A percentile compares a stretch with the other conserved stretches of the same genome.
These are phyloP conservation scores for Drepanosiphum platanoidis DNA, from an alignment of 2,888 invertebrate species.

Conservation along the genomic window DNA sequence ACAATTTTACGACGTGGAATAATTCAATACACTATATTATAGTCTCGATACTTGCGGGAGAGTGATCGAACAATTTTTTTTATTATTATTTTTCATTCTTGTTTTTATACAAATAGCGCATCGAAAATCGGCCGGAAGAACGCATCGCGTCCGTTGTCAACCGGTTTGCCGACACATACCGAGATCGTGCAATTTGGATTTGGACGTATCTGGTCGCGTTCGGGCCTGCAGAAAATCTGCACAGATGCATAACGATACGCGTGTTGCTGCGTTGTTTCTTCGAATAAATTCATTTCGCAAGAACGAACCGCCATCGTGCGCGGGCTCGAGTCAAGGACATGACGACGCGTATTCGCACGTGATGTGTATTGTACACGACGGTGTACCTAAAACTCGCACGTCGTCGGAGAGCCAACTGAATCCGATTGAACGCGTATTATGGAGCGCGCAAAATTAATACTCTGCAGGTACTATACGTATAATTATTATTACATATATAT, in stretches of 20 bases:
- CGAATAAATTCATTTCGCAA: neutral
- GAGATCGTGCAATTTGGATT: neutral
- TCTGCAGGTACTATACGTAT: no score
- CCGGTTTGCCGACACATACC: slow-evolving; percentile 21
- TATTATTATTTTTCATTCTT: no score
- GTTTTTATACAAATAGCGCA: neutral
- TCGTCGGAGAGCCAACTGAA: neutral
- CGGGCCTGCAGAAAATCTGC: slow-evolving; percentile 5
- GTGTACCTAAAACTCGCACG: neutral
- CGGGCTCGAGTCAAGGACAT: neutral
- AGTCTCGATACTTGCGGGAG: no score
- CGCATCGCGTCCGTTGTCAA: slow-evolving; percentile 23
- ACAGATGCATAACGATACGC: neutral
- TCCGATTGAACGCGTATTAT: neutral
- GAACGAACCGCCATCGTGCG: no score
- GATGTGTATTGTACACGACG: neutral
- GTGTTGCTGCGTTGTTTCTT: neutral
- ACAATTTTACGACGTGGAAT: no score
- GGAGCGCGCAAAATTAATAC: no score
- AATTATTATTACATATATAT: no score
- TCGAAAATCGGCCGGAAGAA: slow-evolving; percentile 21
- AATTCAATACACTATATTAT: no score
- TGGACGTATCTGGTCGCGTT: neutral
- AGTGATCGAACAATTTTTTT: no score
- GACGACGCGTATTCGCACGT: neutral